Base-by-base conservation (phyloP, 30 jellyfish, hydroid and myxozoan genomes). In the Aurelia sp. region DNA sequence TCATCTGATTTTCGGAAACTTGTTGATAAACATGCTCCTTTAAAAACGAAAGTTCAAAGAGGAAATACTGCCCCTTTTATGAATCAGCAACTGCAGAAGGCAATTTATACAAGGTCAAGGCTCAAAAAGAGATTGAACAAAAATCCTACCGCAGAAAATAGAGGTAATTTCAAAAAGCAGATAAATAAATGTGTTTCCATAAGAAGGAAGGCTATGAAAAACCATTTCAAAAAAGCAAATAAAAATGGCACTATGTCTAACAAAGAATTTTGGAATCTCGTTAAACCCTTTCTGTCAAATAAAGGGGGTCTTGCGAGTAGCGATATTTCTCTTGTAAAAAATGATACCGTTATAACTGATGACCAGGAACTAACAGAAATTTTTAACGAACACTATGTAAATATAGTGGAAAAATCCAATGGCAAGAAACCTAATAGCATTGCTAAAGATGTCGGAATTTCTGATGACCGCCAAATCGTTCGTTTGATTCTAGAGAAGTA, bases 151-250 rank as follows among this genome's bases (percentile, higher is more conserved):
- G 53, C 66, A 62, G 80, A 78, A 78, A 78, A 78, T 78, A 33
- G 71, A 62, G 62, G 33, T n/a, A 48, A 62, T 6, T 62, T 78
- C 53, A 78, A 78, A 64, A 78, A 78, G 66, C 89, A 78, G 21
- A 23, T 81, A 27, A 78, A 78, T 37, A 62, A 78, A 76, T 76
- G 89, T 64, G 89, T 64, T 30, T 78, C 89, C 65, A 51, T 78
- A 78, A 78, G 78, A 65, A 62, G 44, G 79, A 62, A 64, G 47
- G 78, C 70, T 23, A 41, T 60, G 78, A 66, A 62, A 78, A 78
- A 52, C 78, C 89, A 78, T 58, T 78, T 78, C 21, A 74, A 74
- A 17, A 52, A 61, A 47, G 89, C 71, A 47, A 66, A 81, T 19
- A 61, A 65, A 78, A 78, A 78, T 61, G 89, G 89, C 64, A 44